Conservation (phyloP, 2,888 invertebrate species). For the Agrochola lychnidis region DNA sequence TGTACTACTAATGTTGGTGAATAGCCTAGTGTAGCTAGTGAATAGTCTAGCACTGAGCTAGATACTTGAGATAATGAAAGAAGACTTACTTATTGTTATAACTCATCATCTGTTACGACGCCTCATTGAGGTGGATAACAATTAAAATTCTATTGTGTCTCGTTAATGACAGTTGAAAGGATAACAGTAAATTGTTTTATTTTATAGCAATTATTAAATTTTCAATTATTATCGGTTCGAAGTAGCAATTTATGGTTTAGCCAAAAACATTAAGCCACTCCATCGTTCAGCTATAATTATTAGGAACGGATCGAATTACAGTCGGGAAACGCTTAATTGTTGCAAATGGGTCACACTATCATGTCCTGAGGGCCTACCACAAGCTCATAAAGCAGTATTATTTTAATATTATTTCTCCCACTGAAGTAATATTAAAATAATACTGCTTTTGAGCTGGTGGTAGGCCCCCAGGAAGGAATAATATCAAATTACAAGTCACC, state of each 20-base stretch:
- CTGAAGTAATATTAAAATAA: too few species aligned
- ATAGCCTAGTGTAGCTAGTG: not conserved
- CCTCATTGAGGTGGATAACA: too few species aligned
- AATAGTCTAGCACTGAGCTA: slow-evolving; percentile 22
- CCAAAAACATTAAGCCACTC: not conserved
- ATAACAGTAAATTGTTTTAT: slow-evolving; percentile 55
- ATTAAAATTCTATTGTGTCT: too few species aligned
- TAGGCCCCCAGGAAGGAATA: too few species aligned
- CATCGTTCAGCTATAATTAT: not conserved
- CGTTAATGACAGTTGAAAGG: too few species aligned
- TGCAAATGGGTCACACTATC: too few species aligned
- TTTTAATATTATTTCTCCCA: too few species aligned
- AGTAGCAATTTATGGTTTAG: not conserved
- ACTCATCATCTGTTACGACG: too few species aligned
- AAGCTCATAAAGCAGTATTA: too few species aligned
- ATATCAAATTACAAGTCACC: too few species aligned
- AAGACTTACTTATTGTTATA: slow-evolving; percentile 47
- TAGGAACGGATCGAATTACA: not conserved
- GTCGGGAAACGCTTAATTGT: not conserved
- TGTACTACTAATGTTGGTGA: slow-evolving; percentile 28
- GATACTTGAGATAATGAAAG: slow-evolving; percentile 58
- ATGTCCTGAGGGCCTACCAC: too few species aligned
- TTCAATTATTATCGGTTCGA: not conserved
- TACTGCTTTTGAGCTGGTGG: too few species aligned
- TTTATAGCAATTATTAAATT: slow-evolving; percentile 30